phyloP scores from a whole-genome alignment of 2,113 vertebrate species.

The Puma concolor region DNA sequence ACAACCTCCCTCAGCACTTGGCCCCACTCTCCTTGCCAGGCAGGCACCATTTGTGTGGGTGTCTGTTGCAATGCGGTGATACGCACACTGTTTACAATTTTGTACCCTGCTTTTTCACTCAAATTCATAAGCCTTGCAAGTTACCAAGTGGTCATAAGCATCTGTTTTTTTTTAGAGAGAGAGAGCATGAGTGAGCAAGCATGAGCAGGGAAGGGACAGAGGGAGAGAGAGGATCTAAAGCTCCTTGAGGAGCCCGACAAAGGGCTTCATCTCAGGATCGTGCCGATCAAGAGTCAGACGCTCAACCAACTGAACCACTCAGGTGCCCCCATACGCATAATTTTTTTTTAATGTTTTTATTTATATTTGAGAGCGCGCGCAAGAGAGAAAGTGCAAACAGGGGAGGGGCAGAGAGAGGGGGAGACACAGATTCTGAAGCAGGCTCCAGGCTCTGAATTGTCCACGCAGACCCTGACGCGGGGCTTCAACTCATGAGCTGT shows the following conservation, averaged over 20 bases:
- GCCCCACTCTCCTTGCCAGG: background rate
- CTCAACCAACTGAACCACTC: no score
- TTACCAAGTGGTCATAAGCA: background rate
- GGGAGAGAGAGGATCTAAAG: background rate
- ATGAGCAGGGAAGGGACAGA: background rate
- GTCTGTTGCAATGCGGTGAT: background rate
- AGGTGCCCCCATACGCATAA: no score
- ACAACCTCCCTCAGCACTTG: rapidly evolving
- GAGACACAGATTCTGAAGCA: background rate
- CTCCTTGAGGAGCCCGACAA: background rate
- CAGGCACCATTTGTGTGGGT: background rate
- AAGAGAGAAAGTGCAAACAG: background rate
- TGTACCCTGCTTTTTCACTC: background rate
- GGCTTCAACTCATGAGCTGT: background rate
- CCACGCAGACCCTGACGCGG: rapidly evolving
- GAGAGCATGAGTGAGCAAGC: background rate
- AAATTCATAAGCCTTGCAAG: background rate
- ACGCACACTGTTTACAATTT: background rate
- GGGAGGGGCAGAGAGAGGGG: background rate
- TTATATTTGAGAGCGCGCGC: background rate
- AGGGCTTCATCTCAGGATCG: background rate
- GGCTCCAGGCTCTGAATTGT: background rate
- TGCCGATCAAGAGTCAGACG: no score
- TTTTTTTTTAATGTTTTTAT: no score
- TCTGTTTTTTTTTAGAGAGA: background rate